These are phyloP conservation scores for Pluvialis apricaria DNA, from an alignment of 2,113 vertebrate species.

Conservation along the genomic window DNA sequence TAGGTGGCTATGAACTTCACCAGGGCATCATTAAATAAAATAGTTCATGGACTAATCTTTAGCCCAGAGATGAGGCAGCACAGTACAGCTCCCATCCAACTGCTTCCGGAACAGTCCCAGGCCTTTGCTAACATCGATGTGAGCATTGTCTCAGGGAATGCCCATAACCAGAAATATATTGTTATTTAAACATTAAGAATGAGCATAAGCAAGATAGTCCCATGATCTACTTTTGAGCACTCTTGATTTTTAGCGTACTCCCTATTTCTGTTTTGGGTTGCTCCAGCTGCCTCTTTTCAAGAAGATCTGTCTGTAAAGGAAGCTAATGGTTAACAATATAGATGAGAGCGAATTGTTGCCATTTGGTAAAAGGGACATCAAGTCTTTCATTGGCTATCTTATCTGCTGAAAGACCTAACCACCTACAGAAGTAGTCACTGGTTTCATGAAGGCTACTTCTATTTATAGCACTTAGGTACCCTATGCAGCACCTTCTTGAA, in stretches of 20 bases:
- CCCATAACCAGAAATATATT: neutral
- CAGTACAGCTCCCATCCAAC: neutral
- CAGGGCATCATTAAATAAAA: neutral
- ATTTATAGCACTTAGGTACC: neutral
- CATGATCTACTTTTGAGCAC: neutral
- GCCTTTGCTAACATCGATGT: neutral
- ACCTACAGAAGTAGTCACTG: neutral
- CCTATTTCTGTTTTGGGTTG: neutral
- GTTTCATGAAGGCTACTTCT: neutral
- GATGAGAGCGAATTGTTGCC: neutral
- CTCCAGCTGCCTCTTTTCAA: neutral
- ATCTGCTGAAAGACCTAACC: neutral
- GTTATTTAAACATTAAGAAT: neutral
- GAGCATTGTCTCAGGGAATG: neutral
- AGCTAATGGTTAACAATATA: fast-evolving
- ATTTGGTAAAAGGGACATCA: neutral
- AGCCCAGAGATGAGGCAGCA: neutral
- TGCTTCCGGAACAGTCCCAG: fast-evolving
- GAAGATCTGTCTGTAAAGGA: neutral
- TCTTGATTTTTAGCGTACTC: neutral
- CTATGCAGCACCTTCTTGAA: neutral
- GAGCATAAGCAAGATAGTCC: neutral
- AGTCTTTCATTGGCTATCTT: neutral
- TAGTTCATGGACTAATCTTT: neutral
- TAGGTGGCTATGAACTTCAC: neutral